Evolutionary conservation across 2,113 vertebrate genomes (phyloP).

Genomic region (Sphaerodactylus townsendi): DNA sequence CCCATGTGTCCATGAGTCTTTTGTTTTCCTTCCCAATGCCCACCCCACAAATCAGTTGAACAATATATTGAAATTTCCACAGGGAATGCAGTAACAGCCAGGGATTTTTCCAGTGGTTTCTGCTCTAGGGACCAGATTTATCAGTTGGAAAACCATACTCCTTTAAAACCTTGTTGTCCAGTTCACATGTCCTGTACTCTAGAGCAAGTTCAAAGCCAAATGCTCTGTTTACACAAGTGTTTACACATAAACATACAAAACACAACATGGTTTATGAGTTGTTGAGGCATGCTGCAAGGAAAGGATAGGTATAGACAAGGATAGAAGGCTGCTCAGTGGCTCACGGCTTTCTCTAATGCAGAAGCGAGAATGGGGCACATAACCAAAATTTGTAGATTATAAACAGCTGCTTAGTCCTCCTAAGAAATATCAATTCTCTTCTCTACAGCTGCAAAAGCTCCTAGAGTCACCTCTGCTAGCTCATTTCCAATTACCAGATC

Average conservation of each 20-base stretch:
- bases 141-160: conserved; percentile 10
- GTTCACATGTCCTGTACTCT: background rate
- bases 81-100: background rate
- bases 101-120: background rate
- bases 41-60: background rate
- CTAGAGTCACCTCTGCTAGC: too few species aligned
- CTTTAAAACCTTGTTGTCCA: background rate
- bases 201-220: background rate
- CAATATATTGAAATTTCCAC: background rate
- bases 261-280: conserved; percentile 25
- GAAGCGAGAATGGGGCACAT: background rate
- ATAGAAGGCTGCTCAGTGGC: conserved; percentile 41
- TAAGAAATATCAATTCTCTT: background rate
- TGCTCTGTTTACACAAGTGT: background rate
- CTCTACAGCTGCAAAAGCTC: background rate
- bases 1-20: background rate
- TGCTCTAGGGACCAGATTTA: conserved; percentile 12
- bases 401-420: background rate
- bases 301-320: conserved; percentile 8
- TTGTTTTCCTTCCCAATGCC: background rate
- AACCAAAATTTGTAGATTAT: background rate
- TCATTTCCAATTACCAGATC: background rate
- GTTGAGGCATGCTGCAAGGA: conserved; percentile 31
- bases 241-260: conserved; percentile 28
- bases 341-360: conserved; percentile 26